phyloP scores from a whole-genome alignment of 2,888 invertebrate genomes.

The Agrochola circellaris region DNA sequence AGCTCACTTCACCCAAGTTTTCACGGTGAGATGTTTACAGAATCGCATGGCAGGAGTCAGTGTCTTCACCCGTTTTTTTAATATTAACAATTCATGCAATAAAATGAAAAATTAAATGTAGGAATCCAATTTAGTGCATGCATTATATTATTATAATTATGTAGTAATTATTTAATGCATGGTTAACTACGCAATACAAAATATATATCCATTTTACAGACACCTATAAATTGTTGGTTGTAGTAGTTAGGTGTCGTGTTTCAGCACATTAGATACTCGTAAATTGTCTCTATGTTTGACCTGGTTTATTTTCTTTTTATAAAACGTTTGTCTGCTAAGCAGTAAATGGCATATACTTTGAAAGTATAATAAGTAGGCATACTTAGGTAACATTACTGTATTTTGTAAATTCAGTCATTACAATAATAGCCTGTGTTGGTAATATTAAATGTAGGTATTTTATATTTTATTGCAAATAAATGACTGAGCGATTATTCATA shows the following conservation, averaged over 20 bases:
- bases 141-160: neutral
- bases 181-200: neutral
- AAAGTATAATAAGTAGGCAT: conserved; percentile 31
- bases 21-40: too few relatives aligned
- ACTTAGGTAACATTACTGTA: neutral
- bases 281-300: conserved; percentile 43
- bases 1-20: too few relatives aligned
- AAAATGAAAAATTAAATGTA: too few relatives aligned
- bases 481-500: neutral
- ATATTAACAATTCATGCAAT: too few relatives aligned
- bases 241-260: conserved; percentile 40
- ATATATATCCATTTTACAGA: neutral
- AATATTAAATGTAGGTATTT: neutral
- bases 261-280: conserved; percentile 38
- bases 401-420: conserved; percentile 14
- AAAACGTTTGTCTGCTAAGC: conserved; percentile 43
- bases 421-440: neutral
- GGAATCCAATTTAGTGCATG: too few relatives aligned
- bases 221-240: conserved; percentile 19
- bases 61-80: too few relatives aligned
- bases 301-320: conserved; percentile 52
- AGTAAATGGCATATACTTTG: conserved; percentile 24
- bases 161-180: neutral
- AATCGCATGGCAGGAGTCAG: too few relatives aligned
- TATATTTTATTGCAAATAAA: neutral